Evolutionary conservation across 2,797 vertebrate species (phyloP).

Genomic region (Gallinago nigripennis): DNA sequence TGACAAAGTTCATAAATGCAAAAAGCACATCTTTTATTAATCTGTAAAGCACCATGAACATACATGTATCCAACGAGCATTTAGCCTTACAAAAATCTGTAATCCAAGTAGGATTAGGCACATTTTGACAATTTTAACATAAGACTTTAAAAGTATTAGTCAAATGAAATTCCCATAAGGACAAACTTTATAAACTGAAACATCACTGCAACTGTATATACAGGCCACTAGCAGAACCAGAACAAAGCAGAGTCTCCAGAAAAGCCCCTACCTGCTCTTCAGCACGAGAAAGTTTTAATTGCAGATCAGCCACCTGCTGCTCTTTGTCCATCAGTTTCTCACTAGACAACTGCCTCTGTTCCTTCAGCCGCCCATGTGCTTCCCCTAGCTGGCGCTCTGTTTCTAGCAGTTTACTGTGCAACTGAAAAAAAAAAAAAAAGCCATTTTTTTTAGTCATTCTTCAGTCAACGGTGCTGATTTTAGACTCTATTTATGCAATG

Average conservation of each 20-base stretch:
- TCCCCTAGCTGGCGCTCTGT: slow-evolving; percentile 93
- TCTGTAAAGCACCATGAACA: background rate
- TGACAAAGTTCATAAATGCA: background rate
- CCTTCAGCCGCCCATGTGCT: slow-evolving; percentile 92
- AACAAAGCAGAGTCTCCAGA: background rate
- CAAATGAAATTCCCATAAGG: background rate
- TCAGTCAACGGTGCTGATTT: background rate
- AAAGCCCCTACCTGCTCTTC: slow-evolving; percentile 89
- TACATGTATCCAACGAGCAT: background rate
- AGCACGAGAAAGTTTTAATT: slow-evolving; percentile 91
- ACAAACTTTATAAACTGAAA: background rate
- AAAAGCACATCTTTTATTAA: background rate
- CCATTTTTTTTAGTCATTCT: background rate
- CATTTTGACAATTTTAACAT: background rate
- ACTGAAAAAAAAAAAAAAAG: slow-evolving; percentile 71
- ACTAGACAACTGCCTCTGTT: slow-evolving; percentile 94
- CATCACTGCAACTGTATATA: background rate
- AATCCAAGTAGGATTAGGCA: background rate
- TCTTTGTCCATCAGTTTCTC: slow-evolving; percentile 97
- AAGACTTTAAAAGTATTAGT: background rate
- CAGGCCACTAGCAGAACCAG: background rate
- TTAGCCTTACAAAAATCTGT: background rate
- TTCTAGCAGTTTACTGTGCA: slow-evolving; percentile 94
- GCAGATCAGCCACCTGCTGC: slow-evolving; percentile 92
- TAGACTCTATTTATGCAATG: background rate